Conservation (phyloP, 2,888 invertebrate species). For the Apotomis turbidana region DNA sequence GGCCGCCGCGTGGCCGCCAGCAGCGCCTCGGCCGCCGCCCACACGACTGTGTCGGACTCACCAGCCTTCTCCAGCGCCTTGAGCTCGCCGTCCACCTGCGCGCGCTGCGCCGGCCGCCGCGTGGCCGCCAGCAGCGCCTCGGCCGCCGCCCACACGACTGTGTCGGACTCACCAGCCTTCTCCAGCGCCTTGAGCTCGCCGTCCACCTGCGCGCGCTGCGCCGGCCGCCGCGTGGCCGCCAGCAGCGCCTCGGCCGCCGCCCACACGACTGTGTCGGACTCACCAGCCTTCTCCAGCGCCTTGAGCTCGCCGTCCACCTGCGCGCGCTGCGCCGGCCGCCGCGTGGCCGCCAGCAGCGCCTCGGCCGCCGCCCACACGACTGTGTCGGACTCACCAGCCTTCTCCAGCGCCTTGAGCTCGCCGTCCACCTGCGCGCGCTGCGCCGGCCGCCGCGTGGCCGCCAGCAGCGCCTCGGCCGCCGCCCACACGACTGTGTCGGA, state of each 20-base stretch:
- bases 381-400: slow-evolving; percentile 81
- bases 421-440: slow-evolving; percentile 73
- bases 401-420: slow-evolving; percentile 88
- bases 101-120: slow-evolving; percentile 82
- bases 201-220: no score
- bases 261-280: no score
- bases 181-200: no score
- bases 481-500: slow-evolving; percentile 94
- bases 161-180: slow-evolving; percentile 56
- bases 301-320: no score
- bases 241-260: no score
- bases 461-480: slow-evolving; percentile 94
- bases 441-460: slow-evolving; percentile 87
- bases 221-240: no score
- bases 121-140: slow-evolving; percentile 93
- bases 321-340: no score
- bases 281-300: no score
- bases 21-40: no score
- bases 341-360: no score
- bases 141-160: slow-evolving; percentile 97
- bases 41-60: slow-evolving; percentile 43
- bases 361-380: no score
- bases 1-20: no score
- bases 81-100: slow-evolving; percentile 84
- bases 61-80: slow-evolving; percentile 89